phyloP scores from a whole-genome alignment of 2,888 invertebrate genomes.

The Cactoblastis cactorum region DNA sequence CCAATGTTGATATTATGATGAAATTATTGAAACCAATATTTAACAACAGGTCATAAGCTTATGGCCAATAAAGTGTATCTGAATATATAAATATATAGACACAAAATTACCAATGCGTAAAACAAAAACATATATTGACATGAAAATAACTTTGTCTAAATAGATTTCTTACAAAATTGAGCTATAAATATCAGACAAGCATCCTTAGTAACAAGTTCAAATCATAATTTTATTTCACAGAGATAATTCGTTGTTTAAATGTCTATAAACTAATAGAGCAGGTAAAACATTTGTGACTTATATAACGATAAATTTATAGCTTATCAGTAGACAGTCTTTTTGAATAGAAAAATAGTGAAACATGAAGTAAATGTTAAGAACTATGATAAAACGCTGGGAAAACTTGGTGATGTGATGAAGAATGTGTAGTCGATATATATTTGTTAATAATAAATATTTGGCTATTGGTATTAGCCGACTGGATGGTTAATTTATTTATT shows the following conservation, averaged over 20 bases:
- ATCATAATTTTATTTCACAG: slow-evolving; percentile 49
- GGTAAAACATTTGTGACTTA: slow-evolving; percentile 73
- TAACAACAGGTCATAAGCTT: slow-evolving; percentile 12
- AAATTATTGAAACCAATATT: slow-evolving; percentile 1
- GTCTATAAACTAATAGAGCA: slow-evolving; percentile 59
- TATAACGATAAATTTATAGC: slow-evolving; percentile 66
- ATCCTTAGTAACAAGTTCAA: slow-evolving; percentile 31
- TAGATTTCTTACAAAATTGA: slow-evolving; percentile 31
- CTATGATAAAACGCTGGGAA: slow-evolving; percentile 25
- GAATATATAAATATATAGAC: neutral
- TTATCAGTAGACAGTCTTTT: slow-evolving; percentile 77
- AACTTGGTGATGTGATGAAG: neutral
- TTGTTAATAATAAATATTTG: neutral
- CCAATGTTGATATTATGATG: neutral
- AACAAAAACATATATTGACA: neutral
- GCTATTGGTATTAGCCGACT: no score
- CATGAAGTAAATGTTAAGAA: slow-evolving; percentile 36
- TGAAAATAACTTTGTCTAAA: slow-evolving; percentile 10
- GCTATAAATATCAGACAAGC: slow-evolving; percentile 31
- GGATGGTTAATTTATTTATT: no score
- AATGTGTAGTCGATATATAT: neutral
- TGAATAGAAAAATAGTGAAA: slow-evolving; percentile 52
- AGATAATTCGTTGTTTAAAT: slow-evolving; percentile 68
- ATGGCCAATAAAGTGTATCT: neutral
- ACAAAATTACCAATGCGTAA: slow-evolving; percentile 3